Evolutionary conservation across 2,888 invertebrate species (phyloP).

Genomic region (Synergus itoensis): DNA sequence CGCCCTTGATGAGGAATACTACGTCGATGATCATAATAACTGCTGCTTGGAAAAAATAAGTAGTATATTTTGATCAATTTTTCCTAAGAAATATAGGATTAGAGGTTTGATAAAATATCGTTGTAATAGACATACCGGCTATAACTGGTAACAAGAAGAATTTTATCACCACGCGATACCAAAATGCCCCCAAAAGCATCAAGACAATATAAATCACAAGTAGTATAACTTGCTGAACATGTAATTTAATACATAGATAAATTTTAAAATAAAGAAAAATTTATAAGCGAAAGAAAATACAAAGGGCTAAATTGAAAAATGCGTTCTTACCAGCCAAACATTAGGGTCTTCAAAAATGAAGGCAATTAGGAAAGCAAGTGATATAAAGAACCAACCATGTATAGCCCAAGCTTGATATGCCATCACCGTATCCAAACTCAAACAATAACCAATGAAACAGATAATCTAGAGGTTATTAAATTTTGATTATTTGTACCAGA

Average conservation of each 20-base stretch:
- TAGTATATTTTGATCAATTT: background rate
- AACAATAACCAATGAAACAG: conserved; percentile 47
- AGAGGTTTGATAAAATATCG: background rate
- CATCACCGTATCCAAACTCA: conserved; percentile 30
- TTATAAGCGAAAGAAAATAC: background rate
- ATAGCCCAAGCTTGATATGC: conserved; percentile 47
- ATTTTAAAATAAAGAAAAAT: background rate
- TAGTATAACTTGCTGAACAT: conserved; percentile 52
- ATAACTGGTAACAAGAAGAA: background rate
- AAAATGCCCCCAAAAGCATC: conserved; percentile 49
- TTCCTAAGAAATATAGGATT: background rate
- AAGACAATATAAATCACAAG: conserved; percentile 50
- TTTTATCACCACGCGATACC: background rate
- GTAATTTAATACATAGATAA: background rate
- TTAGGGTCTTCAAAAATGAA: conserved; percentile 56
- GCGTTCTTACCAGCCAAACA: conserved; percentile 53
- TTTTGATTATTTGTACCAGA: background rate
- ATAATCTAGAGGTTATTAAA: conserved; percentile 44
- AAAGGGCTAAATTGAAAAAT: background rate
- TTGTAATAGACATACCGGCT: background rate
- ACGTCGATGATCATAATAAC: conserved; percentile 53
- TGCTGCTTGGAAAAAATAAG: conserved; percentile 40
- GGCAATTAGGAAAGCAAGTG: conserved; percentile 51
- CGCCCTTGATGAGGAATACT: conserved; percentile 42
- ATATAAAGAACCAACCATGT: conserved; percentile 57